Percentiles rank a stretch among this genome's conserved stretches.
These are phyloP conservation scores for Dascyllus trimaculatus DNA, from an alignment of 2,113 vertebrate species.

Conservation along the genomic window DNA sequence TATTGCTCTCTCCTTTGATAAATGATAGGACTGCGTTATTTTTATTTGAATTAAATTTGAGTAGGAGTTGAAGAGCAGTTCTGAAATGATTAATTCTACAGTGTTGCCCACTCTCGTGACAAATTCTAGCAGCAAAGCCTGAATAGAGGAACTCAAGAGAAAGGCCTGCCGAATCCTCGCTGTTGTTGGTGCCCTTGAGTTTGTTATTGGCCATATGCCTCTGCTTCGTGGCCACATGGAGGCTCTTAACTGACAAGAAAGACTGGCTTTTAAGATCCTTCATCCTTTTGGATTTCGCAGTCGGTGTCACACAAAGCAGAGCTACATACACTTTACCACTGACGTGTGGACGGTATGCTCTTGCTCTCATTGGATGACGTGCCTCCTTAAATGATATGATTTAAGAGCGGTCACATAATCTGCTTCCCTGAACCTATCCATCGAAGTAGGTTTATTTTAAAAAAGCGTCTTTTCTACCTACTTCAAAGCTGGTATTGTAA, in stretches of 20 bases:
- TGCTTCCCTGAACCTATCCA: neutral
- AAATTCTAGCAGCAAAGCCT: constrained; percentile 16
- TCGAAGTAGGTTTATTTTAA: neutral
- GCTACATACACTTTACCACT: neutral
- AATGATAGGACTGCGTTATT: neutral
- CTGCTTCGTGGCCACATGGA: constrained; percentile 52
- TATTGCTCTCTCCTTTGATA: neutral
- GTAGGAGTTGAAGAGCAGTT: neutral
- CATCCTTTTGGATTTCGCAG: neutral
- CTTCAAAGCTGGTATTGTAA: neutral
- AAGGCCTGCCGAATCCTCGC: constrained; percentile 38
- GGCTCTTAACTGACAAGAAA: constrained; percentile 27
- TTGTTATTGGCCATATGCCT: constrained; percentile 79
- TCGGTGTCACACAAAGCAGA: neutral
- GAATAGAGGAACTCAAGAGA: constrained; percentile 8
- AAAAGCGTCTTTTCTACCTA: neutral
- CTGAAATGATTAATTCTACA: constrained; percentile 11
- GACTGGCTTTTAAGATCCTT: constrained; percentile 10
- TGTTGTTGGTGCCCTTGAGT: constrained; percentile 77
- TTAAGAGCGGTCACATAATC: neutral
- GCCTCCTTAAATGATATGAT: neutral
- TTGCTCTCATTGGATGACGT: constrained; percentile 1
- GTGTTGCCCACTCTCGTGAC: neutral
- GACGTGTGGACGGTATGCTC: neutral
- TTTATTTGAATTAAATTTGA: neutral